phyloP scores from a whole-genome alignment of 2,888 invertebrate genomes.

The Amphipyra tragopoginis region DNA sequence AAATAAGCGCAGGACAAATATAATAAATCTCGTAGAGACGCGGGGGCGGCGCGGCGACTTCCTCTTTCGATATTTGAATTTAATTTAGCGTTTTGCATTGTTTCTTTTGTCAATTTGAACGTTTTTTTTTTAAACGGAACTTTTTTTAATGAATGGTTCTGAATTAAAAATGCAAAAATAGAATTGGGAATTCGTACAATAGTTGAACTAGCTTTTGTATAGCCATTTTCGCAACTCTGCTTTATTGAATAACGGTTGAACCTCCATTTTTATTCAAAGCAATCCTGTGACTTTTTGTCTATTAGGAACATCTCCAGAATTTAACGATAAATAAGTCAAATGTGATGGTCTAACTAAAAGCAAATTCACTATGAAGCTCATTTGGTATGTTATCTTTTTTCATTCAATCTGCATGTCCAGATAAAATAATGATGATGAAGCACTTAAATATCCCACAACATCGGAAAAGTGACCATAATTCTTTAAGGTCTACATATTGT shows the following conservation, averaged over 20 bases:
- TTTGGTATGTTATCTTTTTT: conserved; percentile 20
- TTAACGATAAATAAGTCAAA: too few species aligned
- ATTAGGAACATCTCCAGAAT: too few species aligned
- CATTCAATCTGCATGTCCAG: conserved; percentile 23
- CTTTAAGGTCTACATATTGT: conserved; percentile 42
- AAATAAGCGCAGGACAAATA: conserved; percentile 90
- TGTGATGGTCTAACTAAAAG: background rate
- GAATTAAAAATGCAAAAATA: conserved; percentile 34
- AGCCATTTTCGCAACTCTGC: too few species aligned
- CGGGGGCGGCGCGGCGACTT: conserved; percentile 84
- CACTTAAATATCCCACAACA: conserved; percentile 34
- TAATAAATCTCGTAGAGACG: conserved; percentile 88
- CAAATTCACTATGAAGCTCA: conserved; percentile 3
- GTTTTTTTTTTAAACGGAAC: conserved; percentile 57
- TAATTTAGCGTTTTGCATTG: conserved; percentile 86
- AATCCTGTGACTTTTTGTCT: too few species aligned
- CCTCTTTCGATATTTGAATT: conserved; percentile 90
- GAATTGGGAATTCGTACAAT: background rate
- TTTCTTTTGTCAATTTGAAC: conserved; percentile 79
- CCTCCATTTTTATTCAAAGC: too few species aligned
- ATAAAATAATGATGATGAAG: conserved; percentile 44
- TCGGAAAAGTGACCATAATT: conserved; percentile 57
- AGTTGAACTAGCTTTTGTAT: conserved; percentile 4
- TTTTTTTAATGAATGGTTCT: conserved; percentile 8
- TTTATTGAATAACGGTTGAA: too few species aligned